Base-by-base conservation (phyloP, 2,888 invertebrate species). In the Calliscelio sp. region DNA sequence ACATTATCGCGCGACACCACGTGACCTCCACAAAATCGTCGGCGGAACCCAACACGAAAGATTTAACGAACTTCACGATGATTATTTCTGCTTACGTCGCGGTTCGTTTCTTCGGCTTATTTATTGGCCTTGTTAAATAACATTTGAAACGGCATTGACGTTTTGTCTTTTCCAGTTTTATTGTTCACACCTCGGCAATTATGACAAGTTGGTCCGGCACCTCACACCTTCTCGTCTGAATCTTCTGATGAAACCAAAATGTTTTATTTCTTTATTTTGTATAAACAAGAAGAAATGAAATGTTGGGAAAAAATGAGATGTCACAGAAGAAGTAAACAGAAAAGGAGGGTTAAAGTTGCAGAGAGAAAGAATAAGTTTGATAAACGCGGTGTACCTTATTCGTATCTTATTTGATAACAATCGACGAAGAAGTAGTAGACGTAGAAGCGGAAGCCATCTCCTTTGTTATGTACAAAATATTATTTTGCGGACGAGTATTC, bases 391-490 rank as follows among this genome's bases (percentile, higher is more conserved):
- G 85, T 80, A 83, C 77, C 83, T 81, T 71, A 79, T 86, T 83
- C 86, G 80, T 75, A 81, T 74, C 80, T 82, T 59, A 75, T 86
- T 83, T 85, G 91, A 91, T 91, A 91, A 91, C 90, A 91, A 91
- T 91, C 91, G 89, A 85, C 78, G 73, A 16, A 28, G 84, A 85
- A 79, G 65, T 16, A 70, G 84, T 71, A 87, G 86, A 86, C 85
- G 87, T 53, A 68, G 82, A 79, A 75, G 86, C 73, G 83, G 79
- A 83, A 83, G 83, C 79, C 86, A 77, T 38, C 66, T 85, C 81
- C 89, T 89, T 91, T 91, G 91, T 91, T 91, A 89, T 89, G 88
- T 90, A 89, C 90, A 91, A 91, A 91, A 91, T 92, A 91, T 91
- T 91, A 91, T 91, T 91, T 91, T 87, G 89, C 89, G 89, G 87